A percentile compares a stretch with the other conserved stretches of the same genome.
Evolutionary conservation across 2,797 vertebrate genomes (phyloP).

Genomic region (Megaceryle alcyon): DNA sequence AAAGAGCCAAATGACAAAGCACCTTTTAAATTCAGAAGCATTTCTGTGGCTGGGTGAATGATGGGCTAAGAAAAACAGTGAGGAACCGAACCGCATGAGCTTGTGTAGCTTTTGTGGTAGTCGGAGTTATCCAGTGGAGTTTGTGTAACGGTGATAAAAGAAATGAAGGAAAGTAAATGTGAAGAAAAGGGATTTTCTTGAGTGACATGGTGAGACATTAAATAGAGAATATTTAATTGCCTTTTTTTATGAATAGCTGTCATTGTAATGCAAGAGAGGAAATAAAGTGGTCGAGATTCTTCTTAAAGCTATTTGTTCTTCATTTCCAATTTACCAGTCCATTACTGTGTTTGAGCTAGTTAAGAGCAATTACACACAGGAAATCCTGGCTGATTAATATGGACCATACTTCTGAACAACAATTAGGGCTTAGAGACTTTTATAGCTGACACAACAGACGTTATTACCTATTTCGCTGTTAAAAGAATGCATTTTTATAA

Average conservation of each 20-base stretch:
- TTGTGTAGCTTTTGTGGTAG: neutral
- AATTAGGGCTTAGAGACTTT: neutral
- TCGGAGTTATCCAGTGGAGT: neutral
- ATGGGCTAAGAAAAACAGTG: neutral
- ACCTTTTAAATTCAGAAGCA: neutral
- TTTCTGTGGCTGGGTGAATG: neutral
- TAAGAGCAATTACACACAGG: constrained; percentile 5
- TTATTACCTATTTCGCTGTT: neutral
- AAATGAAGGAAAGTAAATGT: neutral
- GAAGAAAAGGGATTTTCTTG: neutral
- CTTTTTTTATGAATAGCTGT: neutral
- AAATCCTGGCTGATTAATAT: neutral
- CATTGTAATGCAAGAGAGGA: neutral
- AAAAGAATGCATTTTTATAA: neutral
- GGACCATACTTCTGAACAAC: neutral
- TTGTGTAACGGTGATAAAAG: neutral
- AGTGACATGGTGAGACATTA: neutral
- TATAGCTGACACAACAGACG: neutral
- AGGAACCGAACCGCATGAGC: neutral
- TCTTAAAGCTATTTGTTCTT: constrained; percentile 17
- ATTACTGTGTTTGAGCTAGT: neutral
- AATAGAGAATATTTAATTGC: neutral
- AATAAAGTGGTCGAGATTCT: neutral
- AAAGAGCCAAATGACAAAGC: neutral
- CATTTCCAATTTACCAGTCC: neutral